phyloP scores from a whole-genome alignment of 2,888 invertebrate species.

The Drosophila diplacantha region DNA sequence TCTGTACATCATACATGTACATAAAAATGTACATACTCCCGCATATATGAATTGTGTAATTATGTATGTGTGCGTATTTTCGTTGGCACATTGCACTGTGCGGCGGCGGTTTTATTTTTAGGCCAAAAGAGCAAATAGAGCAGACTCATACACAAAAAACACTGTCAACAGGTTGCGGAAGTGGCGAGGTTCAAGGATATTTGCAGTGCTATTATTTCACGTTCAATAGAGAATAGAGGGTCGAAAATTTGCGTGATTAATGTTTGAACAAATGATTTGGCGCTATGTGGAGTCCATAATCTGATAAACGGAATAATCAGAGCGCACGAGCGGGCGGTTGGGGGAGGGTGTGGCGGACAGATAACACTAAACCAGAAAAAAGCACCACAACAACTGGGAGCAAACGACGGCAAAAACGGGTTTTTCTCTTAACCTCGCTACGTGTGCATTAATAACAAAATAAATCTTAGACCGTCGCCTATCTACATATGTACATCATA shows the following conservation, averaged over 20 bases:
- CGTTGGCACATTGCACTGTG: slow-evolving; percentile 67
- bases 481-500: slow-evolving; percentile 3
- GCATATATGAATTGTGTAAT: not conserved
- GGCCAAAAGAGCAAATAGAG: slow-evolving; percentile 34
- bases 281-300: slow-evolving; percentile 44
- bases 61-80: slow-evolving; percentile 24
- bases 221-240: slow-evolving; percentile 1
- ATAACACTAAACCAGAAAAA: slow-evolving; percentile 15
- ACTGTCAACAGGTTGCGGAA: slow-evolving; percentile 69
- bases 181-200: slow-evolving; percentile 40
- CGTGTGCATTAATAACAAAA: slow-evolving; percentile 55
- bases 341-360: slow-evolving; percentile 34
- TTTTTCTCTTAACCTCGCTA: slow-evolving; percentile 60
- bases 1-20: slow-evolving; percentile 1
- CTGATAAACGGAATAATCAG: slow-evolving; percentile 44
- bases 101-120: slow-evolving; percentile 52
- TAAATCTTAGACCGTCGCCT: slow-evolving; percentile 28
- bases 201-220: slow-evolving; percentile 1
- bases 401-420: slow-evolving; percentile 29
- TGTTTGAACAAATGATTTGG: slow-evolving; percentile 52
- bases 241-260: slow-evolving; percentile 15
- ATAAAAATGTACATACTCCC: slow-evolving; percentile 3
- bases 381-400: slow-evolving; percentile 4
- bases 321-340: slow-evolving; percentile 25
- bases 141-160: slow-evolving; percentile 33